Percentiles rank a stretch among this genome's conserved stretches.
Evolutionary conservation across 2,113 vertebrate species (phyloP).

Genomic region (Sander vitreus): DNA sequence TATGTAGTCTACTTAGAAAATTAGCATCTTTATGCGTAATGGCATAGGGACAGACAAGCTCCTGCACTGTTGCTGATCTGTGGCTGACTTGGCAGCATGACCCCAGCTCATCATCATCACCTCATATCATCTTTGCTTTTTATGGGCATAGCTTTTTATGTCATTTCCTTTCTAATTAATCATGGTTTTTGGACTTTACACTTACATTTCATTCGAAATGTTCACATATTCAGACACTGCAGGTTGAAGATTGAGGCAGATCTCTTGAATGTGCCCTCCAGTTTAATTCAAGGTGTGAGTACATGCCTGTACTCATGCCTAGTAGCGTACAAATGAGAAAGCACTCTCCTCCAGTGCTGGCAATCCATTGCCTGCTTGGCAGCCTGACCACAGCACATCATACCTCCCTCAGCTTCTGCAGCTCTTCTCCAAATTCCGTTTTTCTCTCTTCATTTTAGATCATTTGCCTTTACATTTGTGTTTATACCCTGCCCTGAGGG

Average conservation of each 20-base stretch:
- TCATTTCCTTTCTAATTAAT: slow-evolving; percentile 23
- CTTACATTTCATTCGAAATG: slow-evolving; percentile 25
- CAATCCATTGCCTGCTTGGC: slow-evolving; percentile 42
- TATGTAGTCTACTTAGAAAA: slow-evolving; percentile 38
- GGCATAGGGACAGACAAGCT: slow-evolving; percentile 51
- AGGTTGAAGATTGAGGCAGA: slow-evolving; percentile 16
- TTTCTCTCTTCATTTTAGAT: background rate
- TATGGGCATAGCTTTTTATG: background rate
- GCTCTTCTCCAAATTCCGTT: slow-evolving; percentile 9
- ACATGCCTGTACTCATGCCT: slow-evolving; percentile 18
- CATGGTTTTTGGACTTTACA: slow-evolving; percentile 21
- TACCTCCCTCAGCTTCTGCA: slow-evolving; percentile 21
- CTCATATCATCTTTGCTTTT: slow-evolving; percentile 22
- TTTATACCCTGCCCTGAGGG: background rate
- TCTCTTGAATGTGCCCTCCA: slow-evolving; percentile 15
- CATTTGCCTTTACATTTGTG: background rate
- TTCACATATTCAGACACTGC: slow-evolving; percentile 16
- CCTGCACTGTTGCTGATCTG: slow-evolving; percentile 55
- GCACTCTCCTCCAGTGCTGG: slow-evolving; percentile 43
- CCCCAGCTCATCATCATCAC: slow-evolving; percentile 42
- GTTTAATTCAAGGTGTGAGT: slow-evolving; percentile 30
- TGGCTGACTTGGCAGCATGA: slow-evolving; percentile 50
- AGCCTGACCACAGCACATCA: slow-evolving; percentile 40
- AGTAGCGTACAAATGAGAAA: slow-evolving; percentile 33
- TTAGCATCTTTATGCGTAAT: slow-evolving; percentile 39